Evolutionary conservation across 2,113 vertebrate genomes (phyloP).

Genomic region (Cinclus mexicanus): DNA sequence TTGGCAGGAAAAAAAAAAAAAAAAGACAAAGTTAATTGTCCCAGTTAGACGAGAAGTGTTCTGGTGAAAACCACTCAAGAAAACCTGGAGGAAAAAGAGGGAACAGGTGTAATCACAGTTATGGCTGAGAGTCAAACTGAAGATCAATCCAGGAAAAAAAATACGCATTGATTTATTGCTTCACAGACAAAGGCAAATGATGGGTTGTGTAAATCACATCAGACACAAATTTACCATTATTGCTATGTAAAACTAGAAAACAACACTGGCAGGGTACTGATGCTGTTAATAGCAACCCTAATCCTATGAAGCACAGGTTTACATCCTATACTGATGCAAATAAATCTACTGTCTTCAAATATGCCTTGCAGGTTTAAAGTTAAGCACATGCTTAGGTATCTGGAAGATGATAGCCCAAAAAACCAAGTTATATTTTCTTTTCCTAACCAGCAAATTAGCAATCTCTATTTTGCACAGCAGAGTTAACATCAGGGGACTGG

Average conservation of each 20-base stretch:
- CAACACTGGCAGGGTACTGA: background rate
- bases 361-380: slow-evolving; percentile 1
- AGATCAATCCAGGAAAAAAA: background rate
- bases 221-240: background rate
- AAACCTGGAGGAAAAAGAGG: slow-evolving; percentile 15
- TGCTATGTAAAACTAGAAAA: slow-evolving; percentile 25
- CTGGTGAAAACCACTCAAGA: slow-evolving; percentile 4
- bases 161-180: slow-evolving; percentile 14
- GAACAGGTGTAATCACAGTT: background rate
- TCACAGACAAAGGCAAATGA: slow-evolving; percentile 24
- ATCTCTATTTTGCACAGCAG: background rate
- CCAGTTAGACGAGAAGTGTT: background rate
- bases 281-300: background rate
- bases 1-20: background rate
- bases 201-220: slow-evolving; percentile 16
- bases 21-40: background rate
- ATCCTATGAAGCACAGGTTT: background rate
- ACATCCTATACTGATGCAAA: background rate
- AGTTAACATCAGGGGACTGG: background rate
- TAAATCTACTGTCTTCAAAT: background rate
- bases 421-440: background rate
- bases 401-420: background rate
- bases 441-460: background rate
- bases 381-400: background rate
- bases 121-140: background rate